Conservation (phyloP, 2,113 vertebrate genomes). For the Turdus rufiventris region DNA sequence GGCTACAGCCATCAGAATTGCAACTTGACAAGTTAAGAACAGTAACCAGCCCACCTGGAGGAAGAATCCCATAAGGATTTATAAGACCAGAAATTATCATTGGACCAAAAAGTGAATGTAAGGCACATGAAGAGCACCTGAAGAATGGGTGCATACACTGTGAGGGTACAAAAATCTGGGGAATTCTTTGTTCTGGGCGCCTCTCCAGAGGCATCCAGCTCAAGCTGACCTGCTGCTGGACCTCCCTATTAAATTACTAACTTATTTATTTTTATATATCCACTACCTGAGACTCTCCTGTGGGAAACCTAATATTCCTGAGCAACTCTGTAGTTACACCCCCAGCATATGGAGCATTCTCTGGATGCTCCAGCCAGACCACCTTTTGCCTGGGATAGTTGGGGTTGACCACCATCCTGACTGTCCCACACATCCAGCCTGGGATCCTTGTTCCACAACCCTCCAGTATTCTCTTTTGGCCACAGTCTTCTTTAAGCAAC, state of each 20-base stretch:
- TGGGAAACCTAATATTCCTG: not conserved
- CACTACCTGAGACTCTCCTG: too few species aligned
- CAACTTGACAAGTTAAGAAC: not conserved
- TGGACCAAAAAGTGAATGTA: not conserved
- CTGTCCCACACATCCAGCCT: not conserved
- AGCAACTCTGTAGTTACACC: not conserved
- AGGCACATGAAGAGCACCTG: not conserved
- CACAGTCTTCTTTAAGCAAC: not conserved
- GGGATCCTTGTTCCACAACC: not conserved
- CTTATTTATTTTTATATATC: not conserved
- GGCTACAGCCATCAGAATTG: not conserved
- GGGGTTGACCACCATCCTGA: not conserved
- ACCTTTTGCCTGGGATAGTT: not conserved
- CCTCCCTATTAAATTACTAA: not conserved
- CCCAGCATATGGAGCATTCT: fast-evolving
- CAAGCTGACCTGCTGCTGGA: not conserved
- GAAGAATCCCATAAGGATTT: not conserved
- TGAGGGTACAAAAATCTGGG: not conserved
- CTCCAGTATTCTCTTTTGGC: not conserved
- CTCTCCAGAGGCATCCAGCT: not conserved
- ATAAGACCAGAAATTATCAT: not conserved
- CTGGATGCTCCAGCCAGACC: fast-evolving
- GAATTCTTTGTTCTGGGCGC: not conserved
- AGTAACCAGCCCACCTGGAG: not conserved
- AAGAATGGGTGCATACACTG: not conserved